A percentile compares a stretch with the other conserved stretches of the same genome.
Evolutionary conservation across 2,888 invertebrate species (phyloP).

Genomic region (Charanyca ferruginea): DNA sequence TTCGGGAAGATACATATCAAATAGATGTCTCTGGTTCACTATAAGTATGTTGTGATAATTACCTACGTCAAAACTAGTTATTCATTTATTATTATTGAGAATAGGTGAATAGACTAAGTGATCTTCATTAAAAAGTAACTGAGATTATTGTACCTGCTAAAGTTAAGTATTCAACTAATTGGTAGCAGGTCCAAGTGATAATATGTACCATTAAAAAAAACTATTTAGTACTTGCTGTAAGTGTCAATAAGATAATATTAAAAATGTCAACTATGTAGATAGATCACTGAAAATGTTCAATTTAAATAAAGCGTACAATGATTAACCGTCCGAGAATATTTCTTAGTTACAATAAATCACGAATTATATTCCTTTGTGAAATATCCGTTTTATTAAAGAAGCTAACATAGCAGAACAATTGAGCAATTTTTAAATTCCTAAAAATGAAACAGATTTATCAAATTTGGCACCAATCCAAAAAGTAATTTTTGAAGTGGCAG

Average conservation of each 20-base stretch:
- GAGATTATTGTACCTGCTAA: background rate
- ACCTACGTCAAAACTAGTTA: background rate
- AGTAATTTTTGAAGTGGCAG: background rate
- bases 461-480: conserved; percentile 52
- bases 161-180: background rate
- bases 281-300: conserved; percentile 2
- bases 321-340: background rate
- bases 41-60: conserved; percentile 1
- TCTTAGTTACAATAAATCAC: conserved; percentile 25
- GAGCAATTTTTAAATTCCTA: conserved; percentile 36
- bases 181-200: background rate
- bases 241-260: conserved; percentile 1
- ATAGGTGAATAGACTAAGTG: too few relatives aligned
- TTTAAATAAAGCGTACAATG: conserved; percentile 27
- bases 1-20: conserved; percentile 21
- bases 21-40: conserved; percentile 19
- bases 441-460: conserved; percentile 17
- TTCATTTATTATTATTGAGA: too few relatives aligned
- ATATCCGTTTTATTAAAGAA: conserved; percentile 13
- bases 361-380: conserved; percentile 20
- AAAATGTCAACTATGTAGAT: background rate
- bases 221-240: too few relatives aligned
- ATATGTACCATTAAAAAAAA: too few relatives aligned
- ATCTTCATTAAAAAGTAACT: too few relatives aligned
- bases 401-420: conserved; percentile 26